These are phyloP conservation scores for Chrysochloris asiatica DNA, from an alignment of 2,113 vertebrate species.

Conservation along the genomic window DNA sequence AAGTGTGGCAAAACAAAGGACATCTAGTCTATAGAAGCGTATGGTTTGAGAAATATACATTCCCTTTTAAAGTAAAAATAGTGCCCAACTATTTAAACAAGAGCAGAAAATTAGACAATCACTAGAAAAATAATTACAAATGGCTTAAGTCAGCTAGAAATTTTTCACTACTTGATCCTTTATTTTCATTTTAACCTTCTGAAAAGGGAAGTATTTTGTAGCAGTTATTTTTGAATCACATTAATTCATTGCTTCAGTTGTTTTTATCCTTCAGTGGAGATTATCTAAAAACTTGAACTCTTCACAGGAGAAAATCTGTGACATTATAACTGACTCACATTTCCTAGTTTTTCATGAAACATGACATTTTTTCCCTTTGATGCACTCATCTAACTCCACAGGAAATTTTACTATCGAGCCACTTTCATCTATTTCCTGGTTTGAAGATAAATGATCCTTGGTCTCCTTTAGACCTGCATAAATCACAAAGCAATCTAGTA, in stretches of 20 bases:
- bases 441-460: conserved; percentile 88
- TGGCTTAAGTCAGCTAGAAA: background rate
- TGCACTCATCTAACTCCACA: conserved; percentile 80
- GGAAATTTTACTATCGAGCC: conserved; percentile 83
- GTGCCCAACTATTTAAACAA: conserved; percentile 42
- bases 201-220: background rate
- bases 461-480: conserved; percentile 85
- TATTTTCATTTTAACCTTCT: conserved; percentile 13
- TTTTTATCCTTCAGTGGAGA: conserved; percentile 59
- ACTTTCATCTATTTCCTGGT: conserved; percentile 86
- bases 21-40: background rate
- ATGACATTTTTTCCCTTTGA: conserved; percentile 85
- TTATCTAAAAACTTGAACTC: conserved; percentile 63
- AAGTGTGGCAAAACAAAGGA: background rate
- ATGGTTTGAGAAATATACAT: background rate
- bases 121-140: conserved; percentile 33
- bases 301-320: conserved; percentile 70
- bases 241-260: conserved; percentile 26
- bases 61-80: conserved; percentile 7
- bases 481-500: conserved; percentile 87
- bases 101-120: conserved; percentile 48
- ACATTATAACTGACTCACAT: conserved; percentile 83
- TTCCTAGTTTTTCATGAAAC: conserved; percentile 82
- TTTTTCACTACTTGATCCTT: conserved; percentile 10
- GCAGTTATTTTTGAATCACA: background rate